Percentiles rank a stretch among this genome's conserved stretches.
Evolutionary conservation across 2,888 invertebrate genomes (phyloP).

Genomic region (Psylliodes chrysocephalus): DNA sequence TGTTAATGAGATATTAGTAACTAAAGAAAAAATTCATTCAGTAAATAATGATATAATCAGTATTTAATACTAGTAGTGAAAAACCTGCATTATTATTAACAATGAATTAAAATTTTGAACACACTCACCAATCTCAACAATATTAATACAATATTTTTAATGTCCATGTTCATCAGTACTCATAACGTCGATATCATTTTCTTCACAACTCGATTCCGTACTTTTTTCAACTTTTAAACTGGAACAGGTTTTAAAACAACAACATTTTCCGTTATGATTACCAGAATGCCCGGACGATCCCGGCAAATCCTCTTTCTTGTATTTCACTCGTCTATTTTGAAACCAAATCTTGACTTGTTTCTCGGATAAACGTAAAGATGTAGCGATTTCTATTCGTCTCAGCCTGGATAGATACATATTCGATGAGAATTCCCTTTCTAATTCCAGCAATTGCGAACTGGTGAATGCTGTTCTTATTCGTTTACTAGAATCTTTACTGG

Average conservation of each 20-base stretch:
- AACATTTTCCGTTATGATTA: slow-evolving; percentile 61
- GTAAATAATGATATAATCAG: no score
- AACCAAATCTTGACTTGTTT: slow-evolving; percentile 98
- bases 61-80: no score
- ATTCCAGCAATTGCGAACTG: slow-evolving; percentile 85
- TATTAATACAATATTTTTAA: not conserved
- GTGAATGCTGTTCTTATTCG: slow-evolving; percentile 94
- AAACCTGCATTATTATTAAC: no score
- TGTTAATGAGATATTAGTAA: no score
- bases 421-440: slow-evolving; percentile 88
- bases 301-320: slow-evolving; percentile 88
- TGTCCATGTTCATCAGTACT: slow-evolving; percentile 55
- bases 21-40: no score
- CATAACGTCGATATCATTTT: slow-evolving; percentile 60
- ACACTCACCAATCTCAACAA: not conserved
- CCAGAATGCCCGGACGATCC: slow-evolving; percentile 40
- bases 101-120: no score
- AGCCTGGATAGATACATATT: slow-evolving; percentile 93
- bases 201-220: slow-evolving; percentile 56
- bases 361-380: slow-evolving; percentile 86
- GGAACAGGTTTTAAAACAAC: slow-evolving; percentile 66
- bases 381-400: slow-evolving; percentile 92
- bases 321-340: slow-evolving; percentile 91
- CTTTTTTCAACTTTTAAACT: slow-evolving; percentile 50
- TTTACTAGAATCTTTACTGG: slow-evolving; percentile 76